phyloP scores from a whole-genome alignment of 1,140 invertebrate species.

The Lutraria rhynchaena region DNA sequence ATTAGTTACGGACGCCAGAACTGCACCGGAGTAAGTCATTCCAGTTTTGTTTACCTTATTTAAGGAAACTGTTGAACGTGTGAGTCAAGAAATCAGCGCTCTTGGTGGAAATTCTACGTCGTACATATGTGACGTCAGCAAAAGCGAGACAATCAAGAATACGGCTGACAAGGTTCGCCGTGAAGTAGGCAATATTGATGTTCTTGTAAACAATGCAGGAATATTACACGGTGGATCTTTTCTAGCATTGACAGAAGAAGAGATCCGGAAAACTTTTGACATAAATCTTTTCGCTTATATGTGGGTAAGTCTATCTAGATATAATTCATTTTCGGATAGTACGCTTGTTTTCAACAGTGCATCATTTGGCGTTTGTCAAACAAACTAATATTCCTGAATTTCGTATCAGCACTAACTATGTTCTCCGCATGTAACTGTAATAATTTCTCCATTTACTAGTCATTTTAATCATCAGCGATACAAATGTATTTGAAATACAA shows the following conservation, averaged over 20 bases:
- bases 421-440: neutral
- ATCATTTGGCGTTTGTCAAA: too few species aligned
- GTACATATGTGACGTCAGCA: conserved; percentile 77
- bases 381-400: neutral
- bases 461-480: neutral
- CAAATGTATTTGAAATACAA: too few species aligned
- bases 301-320: conserved; percentile 83
- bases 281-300: conserved; percentile 87
- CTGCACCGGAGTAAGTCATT: too few species aligned
- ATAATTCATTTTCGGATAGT: neutral
- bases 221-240: conserved; percentile 92
- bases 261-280: conserved; percentile 86
- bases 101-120: conserved; percentile 67
- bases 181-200: conserved; percentile 92
- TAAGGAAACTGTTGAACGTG: conserved; percentile 86
- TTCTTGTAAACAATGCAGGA: conserved; percentile 97
- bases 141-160: conserved; percentile 66
- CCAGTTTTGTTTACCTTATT: too few species aligned
- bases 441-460: neutral
- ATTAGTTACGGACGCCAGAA: too few species aligned
- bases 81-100: conserved; percentile 67
- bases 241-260: conserved; percentile 90
- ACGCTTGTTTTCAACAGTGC: too few species aligned
- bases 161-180: conserved; percentile 82
- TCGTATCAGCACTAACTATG: neutral